Conservation (phyloP, 2,797 vertebrate species). For the Tragelaphus oryx region DNA sequence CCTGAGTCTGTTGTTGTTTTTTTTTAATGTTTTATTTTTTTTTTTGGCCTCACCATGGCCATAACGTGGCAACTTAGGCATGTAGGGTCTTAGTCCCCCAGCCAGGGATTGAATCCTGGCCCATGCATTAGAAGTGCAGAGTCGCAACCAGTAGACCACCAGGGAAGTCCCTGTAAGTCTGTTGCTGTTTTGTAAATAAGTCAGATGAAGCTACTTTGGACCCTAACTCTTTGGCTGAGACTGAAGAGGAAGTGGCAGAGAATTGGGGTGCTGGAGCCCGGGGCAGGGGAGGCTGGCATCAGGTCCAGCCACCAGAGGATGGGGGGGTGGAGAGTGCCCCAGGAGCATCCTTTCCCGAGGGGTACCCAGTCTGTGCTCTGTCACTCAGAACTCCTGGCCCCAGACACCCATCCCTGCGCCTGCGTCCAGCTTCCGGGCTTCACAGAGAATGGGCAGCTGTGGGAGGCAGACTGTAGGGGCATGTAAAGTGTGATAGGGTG, state of each 20-base stretch:
- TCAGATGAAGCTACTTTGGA: not conserved
- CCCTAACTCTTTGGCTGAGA: not conserved
- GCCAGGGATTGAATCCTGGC: not conserved
- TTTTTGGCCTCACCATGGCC: not conserved
- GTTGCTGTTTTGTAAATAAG: not conserved
- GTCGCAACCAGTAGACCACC: not conserved
- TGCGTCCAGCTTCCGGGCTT: not conserved
- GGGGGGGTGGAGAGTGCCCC: not conserved
- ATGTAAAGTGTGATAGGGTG: not conserved
- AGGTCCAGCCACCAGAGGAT: not conserved
- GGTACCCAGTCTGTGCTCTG: not conserved
- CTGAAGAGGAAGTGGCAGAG: not conserved
- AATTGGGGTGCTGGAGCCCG: not conserved
- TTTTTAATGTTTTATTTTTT: not conserved
- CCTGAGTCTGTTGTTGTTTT: not conserved
- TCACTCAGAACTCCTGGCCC: not conserved
- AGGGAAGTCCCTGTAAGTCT: not conserved
- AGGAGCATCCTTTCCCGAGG: not conserved
- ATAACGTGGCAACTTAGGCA: not conserved
- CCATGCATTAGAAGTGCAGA: not conserved
- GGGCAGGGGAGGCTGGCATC: not conserved
- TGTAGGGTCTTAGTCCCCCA: not conserved
- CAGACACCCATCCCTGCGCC: not conserved
- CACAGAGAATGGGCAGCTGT: not conserved
- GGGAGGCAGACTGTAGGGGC: conserved; percentile 26